Evolutionary conservation across 1,140 invertebrate genomes (phyloP), one percentile per base, ranked within the genome.

Genomic region (Cherax quadricarinatus): DNA sequence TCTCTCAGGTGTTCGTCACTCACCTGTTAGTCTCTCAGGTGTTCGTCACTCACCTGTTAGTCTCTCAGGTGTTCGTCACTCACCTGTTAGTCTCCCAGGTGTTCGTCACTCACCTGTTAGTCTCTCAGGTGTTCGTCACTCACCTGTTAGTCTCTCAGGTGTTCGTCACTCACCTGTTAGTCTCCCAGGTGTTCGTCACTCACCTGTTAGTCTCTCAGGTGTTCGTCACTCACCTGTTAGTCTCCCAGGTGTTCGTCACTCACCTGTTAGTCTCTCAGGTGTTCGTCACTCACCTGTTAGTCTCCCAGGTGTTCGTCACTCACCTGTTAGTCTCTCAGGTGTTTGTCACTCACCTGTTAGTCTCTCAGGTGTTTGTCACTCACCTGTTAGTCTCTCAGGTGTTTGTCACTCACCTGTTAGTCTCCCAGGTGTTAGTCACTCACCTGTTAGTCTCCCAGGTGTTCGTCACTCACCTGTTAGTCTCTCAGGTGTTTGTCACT

Each of bases 21-120:
- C 51, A 96, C 96, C 98, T 96, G 94, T 99, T 99, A 94, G 99
- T 99, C 96, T 99, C 57, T 16, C 9, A 60, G 9, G 0, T 21
- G 18, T 18, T 18, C 62, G 49, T 0, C 4, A 82, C 73, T 80
- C 51, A 96, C 96, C 98, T 96, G 94, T 99, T 99, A 94, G 99
- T 99, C 96, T 99, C 57, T 16, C 9, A 60, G 9, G 0, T 21
- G 18, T 18, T 18, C 62, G 49, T 0, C 4, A 82, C 73, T 80
- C 51, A 96, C 96, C 98, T 96, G 94, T 99, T 99, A 94, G 99
- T 99, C 96, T 99, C n/a, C n/a, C n/a, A n/a, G n/a, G n/a, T n/a
- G n/a, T n/a, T n/a, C n/a, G n/a, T n/a, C n/a, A n/a, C n/a, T n/a
- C n/a, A n/a, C n/a, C n/a, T n/a, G n/a, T n/a, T n/a, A n/a, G n/a